Base-by-base conservation (phyloP, 2,113 vertebrate species). In the Apus apus region DNA sequence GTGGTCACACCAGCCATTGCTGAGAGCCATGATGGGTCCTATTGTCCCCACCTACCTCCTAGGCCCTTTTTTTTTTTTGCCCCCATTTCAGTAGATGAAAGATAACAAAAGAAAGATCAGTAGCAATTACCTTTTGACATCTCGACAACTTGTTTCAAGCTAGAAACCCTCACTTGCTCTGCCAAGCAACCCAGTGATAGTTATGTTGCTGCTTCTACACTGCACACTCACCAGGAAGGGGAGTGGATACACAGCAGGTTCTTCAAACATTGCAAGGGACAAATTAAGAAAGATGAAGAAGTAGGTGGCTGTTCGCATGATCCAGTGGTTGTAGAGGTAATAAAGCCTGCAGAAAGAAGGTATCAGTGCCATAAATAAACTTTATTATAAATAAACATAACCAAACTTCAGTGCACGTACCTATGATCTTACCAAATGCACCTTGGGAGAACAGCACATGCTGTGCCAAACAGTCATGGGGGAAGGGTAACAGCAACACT, bases 311-410 rank as follows among this genome's bases (percentile, higher is more conserved):
- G 97, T 94, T 95, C 96, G 95, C 77, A 98, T 97, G 20, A 96
- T 57, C 98, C 98, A 99, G 96, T 99, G 99, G 96, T 99, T 99
- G 88, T 99, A 99, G 78, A 98, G 97, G 61, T 97, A 95, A 85
- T 99, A 99, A 46, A 99, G 98, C 72, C 99, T 99, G 93, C 3
- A 74, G 73, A 51, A 26, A 82, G 82, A 95, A 85, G 38, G 40
- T 32, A 89, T 9, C 26, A 20, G 46, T 43, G 74, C 72, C 54
- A 26, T 25, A 45, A 93, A 40, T 12, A 45, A 40, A 51, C 46
- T 48, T 48, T 8, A 48, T 48, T 21, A 26, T 27, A 45, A 93
- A 40, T 23, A 50, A 25, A 23, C 22, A 50, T 50, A 50, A 23
- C 21, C 21, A 50, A 50, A 50, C 25, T 46, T 26, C 23, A 51